Evolutionary conservation across 2,888 invertebrate species (phyloP), one percentile per base, ranked within the genome.

Genomic region (Apocheima hispidaria): DNA sequence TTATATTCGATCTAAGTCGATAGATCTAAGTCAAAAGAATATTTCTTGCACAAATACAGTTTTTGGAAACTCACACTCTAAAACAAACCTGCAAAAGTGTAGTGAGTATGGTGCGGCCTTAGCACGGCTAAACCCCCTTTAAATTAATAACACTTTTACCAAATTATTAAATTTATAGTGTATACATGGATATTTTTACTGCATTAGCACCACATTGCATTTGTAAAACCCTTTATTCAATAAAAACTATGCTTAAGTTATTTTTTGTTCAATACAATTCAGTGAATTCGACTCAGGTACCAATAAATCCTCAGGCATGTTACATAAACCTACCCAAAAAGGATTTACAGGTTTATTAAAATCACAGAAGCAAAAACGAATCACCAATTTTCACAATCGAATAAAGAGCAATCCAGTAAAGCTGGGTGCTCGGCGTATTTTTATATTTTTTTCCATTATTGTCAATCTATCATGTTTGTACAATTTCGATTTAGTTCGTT

Each of bases 361-460:
- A 54, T 52, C 58, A 59, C 44, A 53, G 57, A 49, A 60, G 64
- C 49, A 64, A 60, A 59, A 57, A 38, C 60, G 57, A 57, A 33
- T 60, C 44, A 40, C 46, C 51, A 48, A 58, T 61, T 40, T 60
- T 58, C 54, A 51, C 57, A 61, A 58, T 41, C 35, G 58, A 51
- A 44, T 54, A 51, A 63, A 53, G 28, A 57, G 49, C 43, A 62
- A 62, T 57, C 30, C 49, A n/a, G 49, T 36, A 57, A 57, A 57
- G 48, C 51, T 55, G 44, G 55, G 60, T 38, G 33, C 40, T 51
- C 38, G 21, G n/a, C 21, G 28, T 35, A 41, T 48, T 59, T 33
- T 35, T 23, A 9, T 21, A 38, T 60, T 69, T 71, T n/a, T 71
- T 69, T 75, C 67, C 63, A 65, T 48, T 54, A 51, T 52, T 48